Conservation (phyloP, 2,113 vertebrate genomes). For the Thymallus thymallus region DNA sequence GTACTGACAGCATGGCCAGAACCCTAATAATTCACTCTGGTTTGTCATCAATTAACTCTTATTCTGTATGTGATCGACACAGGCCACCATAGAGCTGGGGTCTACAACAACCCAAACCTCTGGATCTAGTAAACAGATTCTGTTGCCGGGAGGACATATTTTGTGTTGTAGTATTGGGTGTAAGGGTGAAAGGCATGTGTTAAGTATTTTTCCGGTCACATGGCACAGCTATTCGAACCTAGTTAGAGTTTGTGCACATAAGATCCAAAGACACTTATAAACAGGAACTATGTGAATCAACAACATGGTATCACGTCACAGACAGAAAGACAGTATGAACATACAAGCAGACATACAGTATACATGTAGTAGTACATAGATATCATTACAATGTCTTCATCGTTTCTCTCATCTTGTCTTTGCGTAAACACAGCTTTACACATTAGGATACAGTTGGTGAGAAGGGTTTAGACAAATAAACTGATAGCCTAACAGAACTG, state of each 20-base stretch:
- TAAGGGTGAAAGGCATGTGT: slow-evolving; percentile 55
- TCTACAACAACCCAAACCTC: neutral
- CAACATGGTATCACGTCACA: slow-evolving; percentile 57
- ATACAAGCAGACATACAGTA: slow-evolving; percentile 46
- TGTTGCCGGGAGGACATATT: slow-evolving; percentile 61
- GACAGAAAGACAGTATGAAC: slow-evolving; percentile 55
- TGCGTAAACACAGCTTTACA: slow-evolving; percentile 51
- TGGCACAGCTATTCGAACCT: slow-evolving; percentile 31
- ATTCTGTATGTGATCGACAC: neutral
- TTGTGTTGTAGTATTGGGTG: neutral
- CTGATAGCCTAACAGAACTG: slow-evolving; percentile 16
- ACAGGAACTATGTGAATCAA: slow-evolving; percentile 56
- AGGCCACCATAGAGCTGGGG: neutral
- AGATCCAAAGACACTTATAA: slow-evolving; percentile 60
- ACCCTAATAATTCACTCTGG: neutral
- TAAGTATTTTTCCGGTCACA: slow-evolving; percentile 35
- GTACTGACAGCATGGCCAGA: neutral
- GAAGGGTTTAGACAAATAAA: slow-evolving; percentile 52
- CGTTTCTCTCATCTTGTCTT: slow-evolving; percentile 43
- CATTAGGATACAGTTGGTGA: slow-evolving; percentile 50
- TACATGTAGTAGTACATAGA: slow-evolving; percentile 45
- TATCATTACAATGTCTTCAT: slow-evolving; percentile 59
- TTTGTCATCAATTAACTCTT: neutral
- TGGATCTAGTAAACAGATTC: slow-evolving; percentile 51
- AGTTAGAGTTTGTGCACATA: slow-evolving; percentile 51